A percentile compares a stretch with the other conserved stretches of the same genome.
Conservation (phyloP, 30 jellyfish, hydroid and myxozoan species). For the Aurelia aurita complex sp. Pacific region DNA sequence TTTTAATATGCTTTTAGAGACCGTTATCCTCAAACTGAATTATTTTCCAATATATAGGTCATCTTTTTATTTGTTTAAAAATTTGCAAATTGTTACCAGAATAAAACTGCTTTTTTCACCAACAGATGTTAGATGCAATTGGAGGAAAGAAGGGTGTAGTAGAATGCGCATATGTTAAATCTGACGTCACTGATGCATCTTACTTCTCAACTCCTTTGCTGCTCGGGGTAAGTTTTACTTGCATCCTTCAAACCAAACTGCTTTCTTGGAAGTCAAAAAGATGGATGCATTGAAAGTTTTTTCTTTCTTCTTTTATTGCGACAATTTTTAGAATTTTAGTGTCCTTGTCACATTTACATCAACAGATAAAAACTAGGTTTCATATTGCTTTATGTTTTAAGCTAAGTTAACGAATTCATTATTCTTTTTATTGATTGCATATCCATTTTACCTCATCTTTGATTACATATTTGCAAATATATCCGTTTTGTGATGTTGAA, state of each 20-base stretch:
- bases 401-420: too few relatives aligned
- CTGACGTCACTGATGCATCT: conserved; percentile 89
- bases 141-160: conserved; percentile 98
- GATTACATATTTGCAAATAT: too few relatives aligned
- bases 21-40: background rate
- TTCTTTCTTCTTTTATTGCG: too few relatives aligned
- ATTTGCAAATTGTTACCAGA: background rate
- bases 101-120: background rate
- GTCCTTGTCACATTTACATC: too few relatives aligned
- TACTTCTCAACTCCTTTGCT: conserved; percentile 95
- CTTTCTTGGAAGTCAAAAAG: background rate
- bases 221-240: conserved; percentile 79
- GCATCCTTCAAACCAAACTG: background rate
- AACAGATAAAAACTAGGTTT: too few relatives aligned
- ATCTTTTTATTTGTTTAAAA: too few relatives aligned
- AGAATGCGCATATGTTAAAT: conserved; percentile 92
- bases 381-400: too few relatives aligned
- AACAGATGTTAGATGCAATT: conserved; percentile 84
- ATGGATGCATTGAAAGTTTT: background rate
- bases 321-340: too few relatives aligned
- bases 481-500: too few relatives aligned
- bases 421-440: too few relatives aligned
- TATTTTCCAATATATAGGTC: too few relatives aligned
- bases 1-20: background rate
- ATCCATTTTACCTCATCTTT: too few relatives aligned